Conservation (phyloP, 2,797 vertebrate genomes). For the Diplodus puntazzo region DNA sequence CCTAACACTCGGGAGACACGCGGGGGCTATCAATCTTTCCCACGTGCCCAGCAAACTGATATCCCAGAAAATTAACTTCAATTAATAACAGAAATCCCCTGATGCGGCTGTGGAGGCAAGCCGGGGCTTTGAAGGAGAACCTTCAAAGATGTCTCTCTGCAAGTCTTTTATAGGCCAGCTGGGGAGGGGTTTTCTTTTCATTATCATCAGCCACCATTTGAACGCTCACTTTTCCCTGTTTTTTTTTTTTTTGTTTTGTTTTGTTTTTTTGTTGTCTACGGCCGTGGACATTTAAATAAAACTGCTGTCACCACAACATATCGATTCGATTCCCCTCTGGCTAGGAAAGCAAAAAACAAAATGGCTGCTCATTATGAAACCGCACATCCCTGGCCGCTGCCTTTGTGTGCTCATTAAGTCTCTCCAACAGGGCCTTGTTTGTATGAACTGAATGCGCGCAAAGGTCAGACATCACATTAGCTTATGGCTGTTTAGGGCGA, state of each 20-base stretch:
- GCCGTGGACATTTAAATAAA: conserved; percentile 75
- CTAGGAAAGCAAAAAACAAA: conserved; percentile 68
- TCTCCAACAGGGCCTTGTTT: conserved; percentile 58
- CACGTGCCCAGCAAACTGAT: conserved; percentile 99
- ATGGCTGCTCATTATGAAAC: conserved; percentile 70
- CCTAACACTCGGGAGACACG: conserved; percentile 93
- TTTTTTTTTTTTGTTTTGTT: conserved; percentile 36
- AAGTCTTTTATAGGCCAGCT: conserved; percentile 91
- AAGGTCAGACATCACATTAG: conserved; percentile 39
- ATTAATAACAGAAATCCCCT: conserved; percentile 99
- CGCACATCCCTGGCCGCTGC: conserved; percentile 37
- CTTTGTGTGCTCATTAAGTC: conserved; percentile 38
- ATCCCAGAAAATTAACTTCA: conserved; percentile 99
- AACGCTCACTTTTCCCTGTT: conserved; percentile 56
- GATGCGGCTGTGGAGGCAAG: conserved; percentile 86
- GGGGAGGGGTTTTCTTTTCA: conserved; percentile 84
- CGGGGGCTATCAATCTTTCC: conserved; percentile 99
- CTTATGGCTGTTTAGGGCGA: conserved; percentile 28
- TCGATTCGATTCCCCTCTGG: conserved; percentile 68
- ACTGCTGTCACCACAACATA: conserved; percentile 73
- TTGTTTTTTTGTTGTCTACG: conserved; percentile 15
- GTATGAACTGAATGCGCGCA: conserved; percentile 34
- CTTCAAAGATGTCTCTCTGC: conserved; percentile 98
- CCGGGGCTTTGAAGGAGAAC: conserved; percentile 96
- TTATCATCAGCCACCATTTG: conserved; percentile 86